Conservation (phyloP, 2,888 invertebrate genomes). For the Macaria notata region DNA sequence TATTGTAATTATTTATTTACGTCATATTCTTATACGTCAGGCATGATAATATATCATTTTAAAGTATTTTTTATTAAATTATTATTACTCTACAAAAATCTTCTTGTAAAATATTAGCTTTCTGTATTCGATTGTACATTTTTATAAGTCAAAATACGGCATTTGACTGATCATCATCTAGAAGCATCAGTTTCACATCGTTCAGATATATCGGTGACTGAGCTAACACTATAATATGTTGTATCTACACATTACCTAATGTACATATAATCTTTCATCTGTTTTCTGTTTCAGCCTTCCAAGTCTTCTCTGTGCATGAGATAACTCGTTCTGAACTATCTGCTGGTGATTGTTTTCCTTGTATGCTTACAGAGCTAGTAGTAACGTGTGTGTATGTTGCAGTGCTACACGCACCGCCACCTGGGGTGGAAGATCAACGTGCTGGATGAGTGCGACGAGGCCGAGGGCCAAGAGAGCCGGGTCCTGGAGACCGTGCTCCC, state of each 20-base stretch:
- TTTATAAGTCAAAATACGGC: constrained; percentile 20
- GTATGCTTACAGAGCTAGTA: not conserved
- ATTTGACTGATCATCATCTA: constrained; percentile 22
- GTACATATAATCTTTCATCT: constrained; percentile 71
- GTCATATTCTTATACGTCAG: no score
- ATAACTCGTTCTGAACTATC: constrained; percentile 53
- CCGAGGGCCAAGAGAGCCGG: constrained; percentile 79
- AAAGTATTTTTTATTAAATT: no score
- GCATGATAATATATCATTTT: no score
- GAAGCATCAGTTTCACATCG: not conserved
- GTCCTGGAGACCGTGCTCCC: constrained; percentile 60
- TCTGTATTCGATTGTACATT: not conserved
- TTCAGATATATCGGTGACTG: not conserved
- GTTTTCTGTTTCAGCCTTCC: constrained; percentile 81
- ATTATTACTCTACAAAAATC: no score
- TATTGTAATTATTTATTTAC: no score
- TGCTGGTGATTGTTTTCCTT: constrained; percentile 52
- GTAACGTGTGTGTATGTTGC: constrained; percentile 48
- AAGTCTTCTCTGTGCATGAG: constrained; percentile 78
- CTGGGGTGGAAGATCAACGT: constrained; percentile 98
- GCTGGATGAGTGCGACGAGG: constrained; percentile 88
- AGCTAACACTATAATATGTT: not conserved
- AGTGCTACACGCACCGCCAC: constrained; percentile 96
- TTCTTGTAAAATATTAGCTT: no score
- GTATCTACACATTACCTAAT: constrained; percentile 39